Evolutionary conservation across 2,113 vertebrate genomes (phyloP).

Genomic region (Lonchura striata): DNA sequence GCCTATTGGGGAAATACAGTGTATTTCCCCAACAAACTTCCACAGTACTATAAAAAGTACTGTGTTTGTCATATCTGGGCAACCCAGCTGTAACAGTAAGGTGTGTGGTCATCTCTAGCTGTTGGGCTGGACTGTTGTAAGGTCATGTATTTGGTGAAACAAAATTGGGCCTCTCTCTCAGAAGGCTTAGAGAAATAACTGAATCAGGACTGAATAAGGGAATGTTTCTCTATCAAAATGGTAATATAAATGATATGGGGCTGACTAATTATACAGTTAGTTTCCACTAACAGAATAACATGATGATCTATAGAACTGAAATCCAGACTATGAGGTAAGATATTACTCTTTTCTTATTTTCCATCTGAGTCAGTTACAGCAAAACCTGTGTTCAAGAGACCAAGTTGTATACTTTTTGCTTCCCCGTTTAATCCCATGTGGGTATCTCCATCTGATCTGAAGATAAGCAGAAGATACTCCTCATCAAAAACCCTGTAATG

Average conservation of each 20-base stretch:
- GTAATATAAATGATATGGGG: neutral
- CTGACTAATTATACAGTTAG: conserved; percentile 43
- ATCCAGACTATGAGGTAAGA: conserved; percentile 31
- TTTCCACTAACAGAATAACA: conserved; percentile 46
- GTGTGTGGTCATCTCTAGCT: neutral
- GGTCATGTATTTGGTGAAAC: neutral
- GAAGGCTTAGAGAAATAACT: neutral
- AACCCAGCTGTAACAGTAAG: neutral
- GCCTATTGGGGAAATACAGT: neutral
- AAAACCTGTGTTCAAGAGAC: conserved; percentile 4
- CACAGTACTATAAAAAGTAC: neutral
- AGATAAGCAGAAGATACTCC: neutral
- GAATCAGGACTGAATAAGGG: neutral
- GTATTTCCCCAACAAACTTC: neutral
- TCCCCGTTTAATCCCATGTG: neutral
- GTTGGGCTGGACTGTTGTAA: neutral
- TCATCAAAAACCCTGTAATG: neutral
- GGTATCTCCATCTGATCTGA: neutral
- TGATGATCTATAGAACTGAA: neutral
- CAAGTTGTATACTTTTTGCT: neutral
- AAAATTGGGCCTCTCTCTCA: neutral
- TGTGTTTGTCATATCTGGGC: neutral
- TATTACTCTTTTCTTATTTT: conserved; percentile 8
- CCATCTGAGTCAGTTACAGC: conserved; percentile 26
- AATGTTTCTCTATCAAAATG: conserved; percentile 25